These are phyloP conservation scores for Orthosia cruda DNA, from an alignment of 2,888 invertebrate species.

Conservation along the genomic window DNA sequence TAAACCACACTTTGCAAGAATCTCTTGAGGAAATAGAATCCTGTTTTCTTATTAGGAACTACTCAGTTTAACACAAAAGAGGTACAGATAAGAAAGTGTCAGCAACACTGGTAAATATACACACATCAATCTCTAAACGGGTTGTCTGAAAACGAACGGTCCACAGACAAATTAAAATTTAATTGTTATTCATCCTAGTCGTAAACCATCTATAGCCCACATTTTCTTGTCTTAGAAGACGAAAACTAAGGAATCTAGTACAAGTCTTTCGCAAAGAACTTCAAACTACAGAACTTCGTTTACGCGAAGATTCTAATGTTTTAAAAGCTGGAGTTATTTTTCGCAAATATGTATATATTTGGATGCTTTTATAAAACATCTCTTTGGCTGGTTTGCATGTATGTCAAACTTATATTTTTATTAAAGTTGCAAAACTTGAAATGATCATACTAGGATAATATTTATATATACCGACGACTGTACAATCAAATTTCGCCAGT, in stretches of 20 bases:
- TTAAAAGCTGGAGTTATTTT: slow-evolving; percentile 34
- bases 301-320: slow-evolving; percentile 16
- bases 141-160: too few relatives aligned
- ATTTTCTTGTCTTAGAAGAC: too few relatives aligned
- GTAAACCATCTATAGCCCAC: too few relatives aligned
- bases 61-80: slow-evolving; percentile 19
- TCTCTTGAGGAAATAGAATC: background rate
- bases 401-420: background rate
- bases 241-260: too few relatives aligned
- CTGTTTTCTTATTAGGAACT: slow-evolving; percentile 12
- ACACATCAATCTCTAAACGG: too few relatives aligned
- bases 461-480: too few relatives aligned
- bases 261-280: slow-evolving; percentile 47
- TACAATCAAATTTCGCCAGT: too few relatives aligned
- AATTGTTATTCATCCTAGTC: too few relatives aligned
- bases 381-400: background rate
- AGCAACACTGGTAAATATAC: too few relatives aligned
- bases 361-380: background rate
- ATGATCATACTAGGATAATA: too few relatives aligned
- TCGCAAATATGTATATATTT: background rate
- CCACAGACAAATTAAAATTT: too few relatives aligned
- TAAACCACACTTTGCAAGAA: background rate
- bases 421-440: background rate
- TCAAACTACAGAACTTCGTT: slow-evolving; percentile 69
- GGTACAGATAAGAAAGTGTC: slow-evolving; percentile 26